phyloP scores from a whole-genome alignment of 2,113 vertebrate species.

The Mungos mungo region DNA sequence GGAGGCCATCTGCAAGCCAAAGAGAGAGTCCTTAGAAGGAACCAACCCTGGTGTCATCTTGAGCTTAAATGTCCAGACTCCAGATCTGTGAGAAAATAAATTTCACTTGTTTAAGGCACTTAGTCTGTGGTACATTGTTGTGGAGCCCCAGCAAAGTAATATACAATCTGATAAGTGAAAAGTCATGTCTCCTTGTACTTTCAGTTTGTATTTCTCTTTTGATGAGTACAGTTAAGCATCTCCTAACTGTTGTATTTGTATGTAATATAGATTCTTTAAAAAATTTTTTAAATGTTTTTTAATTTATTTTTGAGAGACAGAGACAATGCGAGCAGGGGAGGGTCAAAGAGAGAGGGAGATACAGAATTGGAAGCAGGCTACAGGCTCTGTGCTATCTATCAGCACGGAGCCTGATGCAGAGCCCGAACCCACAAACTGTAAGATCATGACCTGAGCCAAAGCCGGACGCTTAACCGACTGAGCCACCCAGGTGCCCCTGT shows the following conservation, averaged over 20 bases:
- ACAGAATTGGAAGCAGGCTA: no score
- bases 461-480: no score
- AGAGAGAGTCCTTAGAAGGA: neutral
- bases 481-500: no score
- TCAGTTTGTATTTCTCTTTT: neutral
- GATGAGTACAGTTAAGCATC: neutral
- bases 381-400: no score
- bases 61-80: neutral
- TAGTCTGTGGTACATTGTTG: neutral
- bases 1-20: neutral
- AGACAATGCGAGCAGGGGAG: no score
- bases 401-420: no score
- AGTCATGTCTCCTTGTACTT: neutral
- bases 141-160: neutral
- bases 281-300: no score
- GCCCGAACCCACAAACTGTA: no score
- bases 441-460: no score
- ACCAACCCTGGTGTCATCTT: neutral
- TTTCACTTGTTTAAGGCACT: neutral
- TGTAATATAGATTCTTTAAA: neutral
- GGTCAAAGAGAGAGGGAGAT: no score
- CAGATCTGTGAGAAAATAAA: neutral
- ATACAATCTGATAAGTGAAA: neutral
- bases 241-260: neutral
- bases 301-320: no score